Evolutionary conservation across 2,888 invertebrate genomes (phyloP).

Genomic region (Habroteleia sp.): DNA sequence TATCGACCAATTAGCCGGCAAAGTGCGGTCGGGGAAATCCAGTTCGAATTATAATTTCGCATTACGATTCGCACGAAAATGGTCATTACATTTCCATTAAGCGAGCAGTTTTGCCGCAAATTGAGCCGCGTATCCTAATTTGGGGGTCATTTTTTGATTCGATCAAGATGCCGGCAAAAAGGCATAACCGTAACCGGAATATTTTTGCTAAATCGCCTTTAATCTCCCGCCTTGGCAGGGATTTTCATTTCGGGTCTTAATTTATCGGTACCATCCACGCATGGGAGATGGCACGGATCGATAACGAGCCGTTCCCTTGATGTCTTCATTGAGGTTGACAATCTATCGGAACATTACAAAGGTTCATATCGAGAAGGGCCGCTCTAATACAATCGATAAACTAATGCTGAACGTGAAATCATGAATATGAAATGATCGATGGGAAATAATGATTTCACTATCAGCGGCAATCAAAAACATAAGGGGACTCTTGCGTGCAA

Average conservation of each 20-base stretch:
- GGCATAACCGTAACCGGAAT: constrained; percentile 33
- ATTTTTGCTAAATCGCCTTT: constrained; percentile 27
- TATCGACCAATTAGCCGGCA: constrained; percentile 18
- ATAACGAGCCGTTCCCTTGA: constrained; percentile 35
- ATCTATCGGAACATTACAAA: constrained; percentile 7
- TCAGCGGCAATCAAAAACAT: too few relatives aligned
- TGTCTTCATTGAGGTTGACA: constrained; percentile 37
- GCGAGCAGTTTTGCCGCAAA: constrained; percentile 21
- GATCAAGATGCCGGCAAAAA: constrained; percentile 31
- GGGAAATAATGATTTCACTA: too few relatives aligned
- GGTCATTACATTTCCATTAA: constrained; percentile 48
- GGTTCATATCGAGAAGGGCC: too few relatives aligned
- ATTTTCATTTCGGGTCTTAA: constrained; percentile 49
- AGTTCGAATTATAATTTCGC: constrained; percentile 39
- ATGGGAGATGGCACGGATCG: constrained; percentile 17
- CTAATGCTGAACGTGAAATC: not conserved
- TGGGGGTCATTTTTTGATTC: constrained; percentile 40
- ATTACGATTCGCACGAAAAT: constrained; percentile 26
- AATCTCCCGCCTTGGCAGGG: constrained; percentile 21
- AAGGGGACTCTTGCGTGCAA: too few relatives aligned
- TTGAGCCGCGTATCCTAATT: constrained; percentile 26
- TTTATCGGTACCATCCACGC: constrained; percentile 12
- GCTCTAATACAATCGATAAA: not conserved
- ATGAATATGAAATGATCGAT: not conserved
- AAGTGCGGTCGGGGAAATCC: constrained; percentile 8